These are phyloP conservation scores for Vireo altiloquus DNA, from an alignment of 2,113 vertebrate species.

Conservation along the genomic window DNA sequence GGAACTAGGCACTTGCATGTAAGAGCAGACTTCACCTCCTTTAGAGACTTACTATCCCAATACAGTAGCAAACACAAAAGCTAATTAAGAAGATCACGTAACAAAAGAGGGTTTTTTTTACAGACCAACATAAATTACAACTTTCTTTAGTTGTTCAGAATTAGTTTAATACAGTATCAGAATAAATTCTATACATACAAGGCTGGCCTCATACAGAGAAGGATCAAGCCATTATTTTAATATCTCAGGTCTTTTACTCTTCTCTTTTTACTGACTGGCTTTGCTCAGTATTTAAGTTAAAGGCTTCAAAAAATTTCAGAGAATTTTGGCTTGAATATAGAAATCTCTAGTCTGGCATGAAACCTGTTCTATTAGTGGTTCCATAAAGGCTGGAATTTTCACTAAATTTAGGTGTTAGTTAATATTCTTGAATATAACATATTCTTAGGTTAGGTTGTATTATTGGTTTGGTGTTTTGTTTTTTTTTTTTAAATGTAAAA, in stretches of 20 bases:
- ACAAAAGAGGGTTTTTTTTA: neutral
- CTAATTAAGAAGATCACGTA: neutral
- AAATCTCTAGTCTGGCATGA: neutral
- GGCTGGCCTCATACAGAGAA: neutral
- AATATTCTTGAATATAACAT: neutral
- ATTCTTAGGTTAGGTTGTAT: neutral
- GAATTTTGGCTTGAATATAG: neutral
- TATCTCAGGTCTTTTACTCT: neutral
- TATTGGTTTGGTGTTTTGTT: neutral
- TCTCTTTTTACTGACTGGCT: neutral
- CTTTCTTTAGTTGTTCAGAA: neutral
- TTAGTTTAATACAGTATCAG: neutral
- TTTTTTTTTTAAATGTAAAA: neutral
- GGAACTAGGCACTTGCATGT: neutral
- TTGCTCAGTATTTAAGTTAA: neutral
- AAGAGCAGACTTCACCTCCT: neutral
- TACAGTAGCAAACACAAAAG: neutral
- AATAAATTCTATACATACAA: neutral
- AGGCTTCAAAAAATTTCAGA: neutral
- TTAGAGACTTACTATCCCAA: neutral
- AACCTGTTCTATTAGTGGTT: neutral
- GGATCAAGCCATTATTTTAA: neutral
- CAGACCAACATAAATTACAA: neutral
- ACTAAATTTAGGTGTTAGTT: neutral
- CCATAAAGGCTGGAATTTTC: neutral